These are phyloP conservation scores for Allochrocebus solatus DNA, from an alignment of 2,797 vertebrate genomes.

Conservation along the genomic window DNA sequence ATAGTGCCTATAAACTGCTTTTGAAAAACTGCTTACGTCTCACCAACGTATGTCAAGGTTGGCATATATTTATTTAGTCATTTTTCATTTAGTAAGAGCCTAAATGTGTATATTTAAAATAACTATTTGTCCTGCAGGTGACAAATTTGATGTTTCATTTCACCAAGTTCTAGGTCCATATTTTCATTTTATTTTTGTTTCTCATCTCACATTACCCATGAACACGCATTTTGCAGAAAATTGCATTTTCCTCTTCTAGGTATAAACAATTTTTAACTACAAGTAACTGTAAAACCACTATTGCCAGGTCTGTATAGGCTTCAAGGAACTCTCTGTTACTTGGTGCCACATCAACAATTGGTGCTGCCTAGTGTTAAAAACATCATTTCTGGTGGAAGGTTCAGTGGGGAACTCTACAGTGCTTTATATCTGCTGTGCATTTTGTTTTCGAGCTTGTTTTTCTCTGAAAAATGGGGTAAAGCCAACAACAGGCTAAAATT, in stretches of 20 bases:
- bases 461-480: constrained; percentile 31
- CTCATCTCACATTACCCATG: not conserved
- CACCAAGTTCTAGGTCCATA: not conserved
- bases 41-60: not conserved
- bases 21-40: constrained; percentile 26
- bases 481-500: not conserved
- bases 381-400: not conserved
- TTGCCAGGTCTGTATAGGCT: not conserved
- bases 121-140: not conserved
- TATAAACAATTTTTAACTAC: constrained; percentile 33
- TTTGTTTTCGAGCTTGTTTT: constrained; percentile 41
- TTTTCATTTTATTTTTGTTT: constrained; percentile 49
- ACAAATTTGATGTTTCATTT: constrained; percentile 16
- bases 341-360: not conserved
- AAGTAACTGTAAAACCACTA: constrained; percentile 48
- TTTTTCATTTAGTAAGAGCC: not conserved
- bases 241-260: constrained; percentile 21
- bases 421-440: not conserved
- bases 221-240: constrained; percentile 25
- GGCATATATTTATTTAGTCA: not conserved
- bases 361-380: constrained; percentile 25
- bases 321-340: not conserved
- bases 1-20: not conserved
- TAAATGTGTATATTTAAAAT: constrained; percentile 4
- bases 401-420: not conserved